Percentiles rank a stretch among this genome's conserved stretches.
These are phyloP conservation scores for Drosophila atroscutellata DNA, from an alignment of 2,888 invertebrate species.

Conservation along the genomic window DNA sequence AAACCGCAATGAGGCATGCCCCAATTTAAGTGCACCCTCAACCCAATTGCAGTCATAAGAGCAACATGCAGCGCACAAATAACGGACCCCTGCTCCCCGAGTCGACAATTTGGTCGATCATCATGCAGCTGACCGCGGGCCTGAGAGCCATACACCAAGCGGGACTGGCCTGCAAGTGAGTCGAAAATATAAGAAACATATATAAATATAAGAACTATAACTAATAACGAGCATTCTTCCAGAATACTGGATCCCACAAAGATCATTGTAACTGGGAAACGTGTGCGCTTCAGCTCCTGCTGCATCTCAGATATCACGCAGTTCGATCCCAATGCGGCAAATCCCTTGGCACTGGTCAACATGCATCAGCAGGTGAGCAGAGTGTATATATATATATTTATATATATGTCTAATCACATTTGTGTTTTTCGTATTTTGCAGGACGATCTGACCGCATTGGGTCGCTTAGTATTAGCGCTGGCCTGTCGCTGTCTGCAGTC, in stretches of 20 bases:
- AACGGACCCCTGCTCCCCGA: constrained; percentile 94
- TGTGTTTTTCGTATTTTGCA: constrained; percentile 37
- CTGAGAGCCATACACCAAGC: constrained; percentile 94
- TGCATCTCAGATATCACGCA: constrained; percentile 93
- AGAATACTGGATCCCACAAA: constrained; percentile 96
- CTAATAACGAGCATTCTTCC: neutral
- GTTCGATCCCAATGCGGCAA: constrained; percentile 89
- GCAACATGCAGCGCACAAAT: constrained; percentile 85
- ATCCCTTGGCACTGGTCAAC: constrained; percentile 88
- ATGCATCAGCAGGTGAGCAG: constrained; percentile 88
- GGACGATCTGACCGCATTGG: constrained; percentile 96
- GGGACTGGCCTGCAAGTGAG: constrained; percentile 88
- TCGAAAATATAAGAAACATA: neutral
- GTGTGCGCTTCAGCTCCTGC: constrained; percentile 92
- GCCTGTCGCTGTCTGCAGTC: constrained; percentile 97
- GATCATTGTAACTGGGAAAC: constrained; percentile 92
- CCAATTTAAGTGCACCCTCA: neutral
- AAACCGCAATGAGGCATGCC: neutral
- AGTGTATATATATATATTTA: neutral
- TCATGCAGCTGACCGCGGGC: constrained; percentile 97
- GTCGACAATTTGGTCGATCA: constrained; percentile 96
- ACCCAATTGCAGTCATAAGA: constrained; percentile 83
- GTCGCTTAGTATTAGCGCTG: constrained; percentile 94
- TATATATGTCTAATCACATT: neutral
- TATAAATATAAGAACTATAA: neutral